Percentiles rank a stretch among this genome's conserved stretches.
These are phyloP conservation scores for Plumapathes pennacea DNA, from an alignment of 92 coral and sea anemone genomes.

Conservation along the genomic window DNA sequence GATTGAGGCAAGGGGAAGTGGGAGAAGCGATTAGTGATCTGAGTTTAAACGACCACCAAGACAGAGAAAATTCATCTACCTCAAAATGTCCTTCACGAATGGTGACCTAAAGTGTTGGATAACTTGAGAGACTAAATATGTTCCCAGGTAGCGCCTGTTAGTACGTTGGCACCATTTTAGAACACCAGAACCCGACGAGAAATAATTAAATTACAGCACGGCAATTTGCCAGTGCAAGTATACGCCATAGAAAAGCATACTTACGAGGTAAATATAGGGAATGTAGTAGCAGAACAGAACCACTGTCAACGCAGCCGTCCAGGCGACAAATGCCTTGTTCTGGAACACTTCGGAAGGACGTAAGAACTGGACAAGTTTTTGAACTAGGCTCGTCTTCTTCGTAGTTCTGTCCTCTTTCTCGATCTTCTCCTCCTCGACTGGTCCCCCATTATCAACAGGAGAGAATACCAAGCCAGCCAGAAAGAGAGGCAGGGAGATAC, in stretches of 20 bases:
- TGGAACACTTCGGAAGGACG: slow-evolving; percentile 60
- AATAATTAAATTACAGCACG: slow-evolving; percentile 28
- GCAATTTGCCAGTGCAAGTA: too few relatives aligned
- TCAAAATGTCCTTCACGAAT: too few relatives aligned
- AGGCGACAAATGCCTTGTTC: slow-evolving; percentile 72
- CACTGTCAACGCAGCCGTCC: slow-evolving; percentile 58
- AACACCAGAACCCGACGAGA: background rate
- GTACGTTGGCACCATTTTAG: slow-evolving; percentile 5
- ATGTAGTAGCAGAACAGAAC: slow-evolving; percentile 73
- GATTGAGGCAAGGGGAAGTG: background rate
- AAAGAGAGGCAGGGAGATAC: slow-evolving; percentile 41
- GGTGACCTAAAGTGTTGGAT: too few relatives aligned
- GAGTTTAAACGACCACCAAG: background rate
- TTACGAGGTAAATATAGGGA: slow-evolving; percentile 86
- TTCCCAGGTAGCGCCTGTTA: too few relatives aligned
- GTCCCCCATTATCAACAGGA: slow-evolving; percentile 44
- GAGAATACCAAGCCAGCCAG: slow-evolving; percentile 74
- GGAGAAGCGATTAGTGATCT: slow-evolving; percentile 1
- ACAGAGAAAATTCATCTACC: too few relatives aligned
- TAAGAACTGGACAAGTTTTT: slow-evolving; percentile 4
- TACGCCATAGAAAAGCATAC: too few relatives aligned
- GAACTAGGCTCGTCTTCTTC: slow-evolving; percentile 8
- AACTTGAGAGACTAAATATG: too few relatives aligned
- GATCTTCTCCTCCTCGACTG: background rate
- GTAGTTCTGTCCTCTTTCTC: slow-evolving; percentile 4